These are phyloP conservation scores for Dexiosoma caninum DNA, from an alignment of 2,888 invertebrate genomes.

Conservation along the genomic window DNA sequence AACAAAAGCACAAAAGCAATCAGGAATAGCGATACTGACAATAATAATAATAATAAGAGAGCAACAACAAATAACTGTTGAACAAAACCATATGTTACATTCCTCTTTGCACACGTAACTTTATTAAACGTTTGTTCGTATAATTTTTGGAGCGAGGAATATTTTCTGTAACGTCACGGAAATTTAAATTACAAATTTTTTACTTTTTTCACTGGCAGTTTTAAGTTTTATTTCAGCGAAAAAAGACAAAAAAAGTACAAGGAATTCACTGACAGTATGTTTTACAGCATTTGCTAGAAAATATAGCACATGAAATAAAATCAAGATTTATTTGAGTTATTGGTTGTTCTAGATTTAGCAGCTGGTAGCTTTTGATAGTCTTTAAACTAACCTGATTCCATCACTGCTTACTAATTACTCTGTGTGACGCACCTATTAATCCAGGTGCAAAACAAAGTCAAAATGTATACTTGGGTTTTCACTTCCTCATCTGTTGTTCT, in stretches of 20 bases:
- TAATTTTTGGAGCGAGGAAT: neutral
- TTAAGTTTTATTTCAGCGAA: slow-evolving; percentile 33
- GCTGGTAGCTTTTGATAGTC: too few species aligned
- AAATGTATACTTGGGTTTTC: too few species aligned
- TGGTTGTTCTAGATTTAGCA: too few species aligned
- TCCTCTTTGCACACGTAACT: slow-evolving; percentile 10
- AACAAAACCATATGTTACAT: slow-evolving; percentile 45
- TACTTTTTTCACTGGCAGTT: neutral
- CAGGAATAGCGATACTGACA: slow-evolving; percentile 44
- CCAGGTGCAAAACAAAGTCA: too few species aligned
- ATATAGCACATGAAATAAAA: slow-evolving; percentile 39
- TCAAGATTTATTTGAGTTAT: slow-evolving; percentile 42
- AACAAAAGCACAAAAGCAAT: slow-evolving; percentile 30
- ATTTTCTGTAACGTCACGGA: slow-evolving; percentile 44
- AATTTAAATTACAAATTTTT: slow-evolving; percentile 63
- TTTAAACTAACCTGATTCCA: too few species aligned
- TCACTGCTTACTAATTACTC: too few species aligned
- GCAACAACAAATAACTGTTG: slow-evolving; percentile 14
- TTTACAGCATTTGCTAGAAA: neutral
- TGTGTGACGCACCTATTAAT: too few species aligned
- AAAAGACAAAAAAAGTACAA: slow-evolving; percentile 57
- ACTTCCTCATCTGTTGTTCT: too few species aligned
- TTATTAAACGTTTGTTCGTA: neutral
- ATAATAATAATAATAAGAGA: slow-evolving; percentile 46
- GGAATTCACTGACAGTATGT: slow-evolving; percentile 41